Conservation (phyloP, 2,113 vertebrate species). For the Gulo gulo region DNA sequence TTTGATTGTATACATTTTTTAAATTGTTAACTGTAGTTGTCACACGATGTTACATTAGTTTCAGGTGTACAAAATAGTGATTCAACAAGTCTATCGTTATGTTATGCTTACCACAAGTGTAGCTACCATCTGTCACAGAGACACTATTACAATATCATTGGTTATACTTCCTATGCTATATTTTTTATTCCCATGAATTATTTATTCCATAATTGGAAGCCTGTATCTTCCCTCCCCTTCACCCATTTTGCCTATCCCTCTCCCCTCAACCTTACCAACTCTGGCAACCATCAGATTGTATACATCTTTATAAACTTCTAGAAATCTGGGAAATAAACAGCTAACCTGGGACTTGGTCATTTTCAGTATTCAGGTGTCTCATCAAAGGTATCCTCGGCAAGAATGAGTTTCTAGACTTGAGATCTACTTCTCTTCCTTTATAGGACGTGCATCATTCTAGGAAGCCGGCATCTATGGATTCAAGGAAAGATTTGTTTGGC, state of each 20-base stretch:
- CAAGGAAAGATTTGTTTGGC: neutral
- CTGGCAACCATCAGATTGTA: neutral
- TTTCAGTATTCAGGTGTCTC: neutral
- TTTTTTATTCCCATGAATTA: neutral
- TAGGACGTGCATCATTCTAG: neutral
- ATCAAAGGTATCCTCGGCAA: neutral
- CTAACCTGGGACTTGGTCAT: conserved; percentile 20
- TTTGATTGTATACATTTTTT: neutral
- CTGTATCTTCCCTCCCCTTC: neutral
- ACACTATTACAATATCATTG: neutral
- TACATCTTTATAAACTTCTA: neutral
- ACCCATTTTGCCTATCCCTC: neutral
- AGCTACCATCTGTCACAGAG: neutral
- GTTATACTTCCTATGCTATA: neutral
- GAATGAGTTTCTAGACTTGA: neutral
- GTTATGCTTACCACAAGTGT: neutral
- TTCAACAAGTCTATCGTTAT: neutral
- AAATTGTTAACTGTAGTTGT: neutral
- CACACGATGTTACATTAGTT: neutral
- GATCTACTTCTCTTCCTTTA: neutral
- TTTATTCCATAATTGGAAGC: neutral
- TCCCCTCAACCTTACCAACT: neutral
- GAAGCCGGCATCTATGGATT: neutral
- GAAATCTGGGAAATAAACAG: neutral
- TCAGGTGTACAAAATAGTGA: neutral